Percentiles rank a stretch among this genome's conserved stretches.
phyloP scores from a whole-genome alignment of 2,113 vertebrate genomes.

The Odontophorus gujanensis region DNA sequence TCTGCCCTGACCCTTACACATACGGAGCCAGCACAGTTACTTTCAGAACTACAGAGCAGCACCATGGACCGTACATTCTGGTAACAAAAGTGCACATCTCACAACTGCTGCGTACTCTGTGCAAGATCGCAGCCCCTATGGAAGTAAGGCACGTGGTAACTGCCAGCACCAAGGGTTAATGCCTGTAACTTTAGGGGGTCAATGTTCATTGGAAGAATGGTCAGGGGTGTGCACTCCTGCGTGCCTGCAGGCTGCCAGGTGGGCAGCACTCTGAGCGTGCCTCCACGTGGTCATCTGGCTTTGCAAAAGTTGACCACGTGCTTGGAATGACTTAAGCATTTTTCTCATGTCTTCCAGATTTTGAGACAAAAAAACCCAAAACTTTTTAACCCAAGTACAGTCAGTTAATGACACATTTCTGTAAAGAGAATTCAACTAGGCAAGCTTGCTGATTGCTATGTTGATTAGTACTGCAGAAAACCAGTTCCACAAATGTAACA shows the following conservation, averaged over 20 bases:
- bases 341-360: background rate
- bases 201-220: background rate
- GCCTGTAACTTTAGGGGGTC: background rate
- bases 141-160: background rate
- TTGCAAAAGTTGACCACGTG: background rate
- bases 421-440: background rate
- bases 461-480: background rate
- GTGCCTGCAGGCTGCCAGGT: background rate
- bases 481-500: background rate
- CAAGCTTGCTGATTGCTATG: background rate
- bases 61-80: accelerated
- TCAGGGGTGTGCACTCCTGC: background rate
- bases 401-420: background rate
- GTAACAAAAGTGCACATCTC: accelerated
- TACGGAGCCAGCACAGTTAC: background rate
- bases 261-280: background rate
- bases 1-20: conserved; percentile 10
- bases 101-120: background rate
- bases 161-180: background rate
- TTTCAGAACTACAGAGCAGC: background rate
- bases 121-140: background rate
- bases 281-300: background rate
- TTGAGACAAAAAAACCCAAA: background rate
- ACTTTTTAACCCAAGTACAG: background rate
- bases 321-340: background rate